Base-by-base conservation (phyloP, 2,888 invertebrate species). In the Diabrotica balteata region DNA sequence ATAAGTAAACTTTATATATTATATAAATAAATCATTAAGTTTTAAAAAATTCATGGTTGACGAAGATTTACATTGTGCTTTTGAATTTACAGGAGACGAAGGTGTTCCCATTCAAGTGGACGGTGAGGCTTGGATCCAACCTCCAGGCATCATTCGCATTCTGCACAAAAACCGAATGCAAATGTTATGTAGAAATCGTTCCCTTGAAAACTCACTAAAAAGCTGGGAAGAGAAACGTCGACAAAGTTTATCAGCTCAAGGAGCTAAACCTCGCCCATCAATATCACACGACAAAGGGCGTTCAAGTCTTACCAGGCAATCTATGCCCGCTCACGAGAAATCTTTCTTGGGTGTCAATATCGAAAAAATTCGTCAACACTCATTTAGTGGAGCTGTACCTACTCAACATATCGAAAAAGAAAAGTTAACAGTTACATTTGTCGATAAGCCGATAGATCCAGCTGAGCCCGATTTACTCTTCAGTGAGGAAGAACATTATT, bases 61-160 rank as follows among this genome's bases (percentile, higher is more conserved):
- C 32, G 4, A 32, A 5, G 32, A 32, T 32, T 32, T 32, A 32
- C 32, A 32, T 17, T 17, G 32, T 32, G 2, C 32, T 32, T 32
- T 32, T 32, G 0, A 4, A 32, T 32, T 44, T 0, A 45, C n/a
- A 86, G 87, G 94, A 17, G 93, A 94, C 58, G 97, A 91, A 85
- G 94, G 96, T 60, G 95, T 97, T 17, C 97, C 97, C 0, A 94
- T 97, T 62, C 95, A 95, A 86, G 97, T 97, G 51, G 98, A 98
- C 81, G 98, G 98, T 0, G 98, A 98, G 84, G 97, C 98, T 1
- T 98, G 98, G 98, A 88, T 97, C 51, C 98, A 98, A 83, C 96
- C 96, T 0, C 97, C 98, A 0, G 98, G 98, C 49, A 95, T 96
- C 82, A 96, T 98, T 75, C 88, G 96, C 65, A 97, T 98, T 75